Base-by-base conservation (phyloP, 2,797 vertebrate species). In the Sebastes oblongus region DNA sequence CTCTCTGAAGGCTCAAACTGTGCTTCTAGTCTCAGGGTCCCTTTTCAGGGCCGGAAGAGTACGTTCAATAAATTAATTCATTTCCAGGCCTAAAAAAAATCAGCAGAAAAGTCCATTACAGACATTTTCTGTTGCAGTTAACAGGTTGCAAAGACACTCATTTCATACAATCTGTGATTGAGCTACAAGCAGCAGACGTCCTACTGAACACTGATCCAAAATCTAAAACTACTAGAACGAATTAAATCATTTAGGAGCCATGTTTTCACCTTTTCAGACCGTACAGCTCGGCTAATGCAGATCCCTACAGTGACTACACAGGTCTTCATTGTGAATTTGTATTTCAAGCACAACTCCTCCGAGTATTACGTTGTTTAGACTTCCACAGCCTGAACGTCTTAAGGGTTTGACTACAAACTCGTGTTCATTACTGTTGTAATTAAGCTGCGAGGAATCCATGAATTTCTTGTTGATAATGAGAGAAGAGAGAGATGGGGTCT, bases 281-380 rank as follows among this genome's bases (percentile, higher is more conserved):
- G 42, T 12, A 9, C 25, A 8, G 22, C 36, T 69, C 22, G 6
- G 24, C 39, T 55, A 30, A 39, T 32, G 42, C 24, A 2, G 50
- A 46, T n/a, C 74, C 73, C 10, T 30, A 39, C 24, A 1, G 56
- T 13, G 6, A 18, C 55, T 8, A 8, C 68, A 46, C 34, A 68
- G 46, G 39, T 65, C 62, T 46, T 82, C 20, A 32, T 39, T 34
- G 22, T 66, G 75, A 77, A 52, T 68, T 78, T 76, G 55, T 80
- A 29, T 84, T 82, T 81, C 3, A 75, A 84, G 85, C 83, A 91
- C 87, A 84, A 77, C 54, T 77, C 9, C 16, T 56, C 16, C 22
- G 1, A 88, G 85, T 85, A 77, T 91, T 83, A 46, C 4, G 4
- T 52, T 77, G 68, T 88, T 84, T 77, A 75, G 77, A 86, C 82